Base-by-base conservation (phyloP, 2,113 vertebrate genomes). In the Cyrtonyx montezumae region DNA sequence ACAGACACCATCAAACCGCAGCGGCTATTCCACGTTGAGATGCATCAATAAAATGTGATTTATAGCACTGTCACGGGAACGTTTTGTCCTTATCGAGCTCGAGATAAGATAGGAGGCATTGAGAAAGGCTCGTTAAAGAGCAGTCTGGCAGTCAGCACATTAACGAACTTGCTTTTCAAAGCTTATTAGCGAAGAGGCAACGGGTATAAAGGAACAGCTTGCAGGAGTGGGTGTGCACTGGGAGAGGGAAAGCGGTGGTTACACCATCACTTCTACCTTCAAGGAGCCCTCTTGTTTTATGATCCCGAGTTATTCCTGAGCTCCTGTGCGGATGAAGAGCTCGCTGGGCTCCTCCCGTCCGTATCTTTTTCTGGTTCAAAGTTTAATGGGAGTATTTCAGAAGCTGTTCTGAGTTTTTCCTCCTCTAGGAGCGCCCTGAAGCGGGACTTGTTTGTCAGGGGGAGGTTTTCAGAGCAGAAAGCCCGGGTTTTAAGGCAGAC, bases 61-160 rank as follows among this genome's bases (percentile, higher is more conserved):
- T 91, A 88, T 69, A 76, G 90, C 90, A 25, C 53, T 55, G 89
- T 34, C 77, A 36, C 89, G 32, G 51, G 80, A 91, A 85, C 92
- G 26, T 92, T 93, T 25, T 34, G 77, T 32, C 26, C 90, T 96
- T 96, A 93, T 96, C 82, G 7, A 11, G 36, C 58, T 48, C 9
- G 8, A 84, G 95, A 96, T 96, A 96, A 97, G 95, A 93, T 79
- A 94, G 82, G 65, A 62, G 46, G 68, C 79, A 61, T 46, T 73
- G 94, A 88, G 95, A 95, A 93, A 68, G 83, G 89, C 92, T 96
- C 84, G 48, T 88, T 90, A 95, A 93, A 95, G 88, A 26, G 9
- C 71, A 81, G 81, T 4, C 84, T 81, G 92, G 84, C 80, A 74
- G 66, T 48, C 71, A 43, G 70, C 71, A 53, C 75, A 6, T 62